Conservation (phyloP, 2,113 vertebrate genomes). For the Chunga burmeisteri region DNA sequence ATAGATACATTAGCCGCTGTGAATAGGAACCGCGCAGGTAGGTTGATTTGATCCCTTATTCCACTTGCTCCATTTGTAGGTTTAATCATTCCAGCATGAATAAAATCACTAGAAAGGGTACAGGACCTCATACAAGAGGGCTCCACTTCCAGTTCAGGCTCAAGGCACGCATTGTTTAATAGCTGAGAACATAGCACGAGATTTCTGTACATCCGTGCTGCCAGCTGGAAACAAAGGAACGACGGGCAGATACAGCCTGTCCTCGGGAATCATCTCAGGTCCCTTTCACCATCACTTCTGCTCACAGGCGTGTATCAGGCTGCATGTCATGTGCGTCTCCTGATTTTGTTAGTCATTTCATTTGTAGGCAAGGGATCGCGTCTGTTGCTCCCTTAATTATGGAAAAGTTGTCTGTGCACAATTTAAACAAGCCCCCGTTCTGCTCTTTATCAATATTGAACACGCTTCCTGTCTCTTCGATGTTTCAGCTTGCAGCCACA, state of each 20-base stretch:
- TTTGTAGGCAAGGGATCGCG: neutral
- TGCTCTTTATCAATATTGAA: constrained; percentile 60
- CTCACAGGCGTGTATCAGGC: neutral
- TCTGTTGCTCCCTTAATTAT: constrained; percentile 35
- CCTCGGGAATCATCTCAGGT: neutral
- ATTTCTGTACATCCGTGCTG: accelerated
- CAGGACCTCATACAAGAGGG: accelerated
- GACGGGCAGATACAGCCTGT: accelerated
- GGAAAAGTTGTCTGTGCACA: constrained; percentile 38
- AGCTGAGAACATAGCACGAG: neutral
- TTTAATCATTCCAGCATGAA: neutral
- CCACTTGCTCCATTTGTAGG: neutral
- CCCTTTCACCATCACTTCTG: neutral
- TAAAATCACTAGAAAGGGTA: neutral
- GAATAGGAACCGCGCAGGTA: accelerated
- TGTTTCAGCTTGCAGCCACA: constrained; percentile 33
- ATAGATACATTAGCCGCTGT: too few relatives aligned
- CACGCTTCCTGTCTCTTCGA: constrained; percentile 18
- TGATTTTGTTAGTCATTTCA: neutral
- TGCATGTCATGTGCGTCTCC: neutral
- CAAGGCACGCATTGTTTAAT: neutral
- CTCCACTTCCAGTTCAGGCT: neutral
- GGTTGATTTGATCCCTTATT: neutral
- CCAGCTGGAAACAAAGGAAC: neutral
- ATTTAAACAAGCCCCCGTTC: constrained; percentile 11